phyloP scores from a whole-genome alignment of 2,888 invertebrate genomes.

The Linhomoeus sp. region DNA sequence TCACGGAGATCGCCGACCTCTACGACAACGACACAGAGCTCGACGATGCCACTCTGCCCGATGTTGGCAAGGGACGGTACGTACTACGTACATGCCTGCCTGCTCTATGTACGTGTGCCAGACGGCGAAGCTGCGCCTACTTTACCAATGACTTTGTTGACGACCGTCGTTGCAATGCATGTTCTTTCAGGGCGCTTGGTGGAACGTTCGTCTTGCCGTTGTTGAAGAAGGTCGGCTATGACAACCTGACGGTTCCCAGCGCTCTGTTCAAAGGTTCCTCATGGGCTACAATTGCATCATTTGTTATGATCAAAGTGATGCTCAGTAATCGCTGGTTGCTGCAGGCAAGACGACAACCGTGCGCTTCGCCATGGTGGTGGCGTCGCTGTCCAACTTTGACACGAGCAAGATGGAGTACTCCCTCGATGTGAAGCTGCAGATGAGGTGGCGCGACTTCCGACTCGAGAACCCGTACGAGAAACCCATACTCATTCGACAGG shows the following conservation, averaged over 20 bases:
- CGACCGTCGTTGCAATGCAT: too few species aligned
- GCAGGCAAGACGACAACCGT: slow-evolving; percentile 22
- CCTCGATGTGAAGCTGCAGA: slow-evolving; percentile 16
- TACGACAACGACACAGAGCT: too few species aligned
- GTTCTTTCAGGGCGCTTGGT: slow-evolving; percentile 17
- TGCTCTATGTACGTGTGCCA: too few species aligned
- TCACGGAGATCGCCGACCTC: too few species aligned
- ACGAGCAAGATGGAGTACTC: slow-evolving; percentile 21
- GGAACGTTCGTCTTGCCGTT: slow-evolving; percentile 21
- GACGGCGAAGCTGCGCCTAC: too few species aligned
- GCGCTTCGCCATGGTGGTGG: slow-evolving; percentile 14
- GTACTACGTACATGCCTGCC: too few species aligned
- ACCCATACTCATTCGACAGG: too few species aligned
- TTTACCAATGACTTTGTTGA: too few species aligned
- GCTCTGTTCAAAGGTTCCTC: slow-evolving; percentile 9
- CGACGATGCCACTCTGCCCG: too few species aligned
- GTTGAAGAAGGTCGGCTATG: slow-evolving; percentile 16
- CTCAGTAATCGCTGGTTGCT: too few species aligned
- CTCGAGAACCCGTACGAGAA: not conserved
- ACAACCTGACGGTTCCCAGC: slow-evolving; percentile 20
- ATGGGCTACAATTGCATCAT: not conserved
- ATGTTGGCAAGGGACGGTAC: too few species aligned
- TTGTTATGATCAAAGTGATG: too few species aligned
- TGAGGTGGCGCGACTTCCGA: slow-evolving; percentile 16
- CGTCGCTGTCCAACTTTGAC: slow-evolving; percentile 22